phyloP scores from a whole-genome alignment of 2,888 invertebrate genomes.

The Coenonympha arcania region DNA sequence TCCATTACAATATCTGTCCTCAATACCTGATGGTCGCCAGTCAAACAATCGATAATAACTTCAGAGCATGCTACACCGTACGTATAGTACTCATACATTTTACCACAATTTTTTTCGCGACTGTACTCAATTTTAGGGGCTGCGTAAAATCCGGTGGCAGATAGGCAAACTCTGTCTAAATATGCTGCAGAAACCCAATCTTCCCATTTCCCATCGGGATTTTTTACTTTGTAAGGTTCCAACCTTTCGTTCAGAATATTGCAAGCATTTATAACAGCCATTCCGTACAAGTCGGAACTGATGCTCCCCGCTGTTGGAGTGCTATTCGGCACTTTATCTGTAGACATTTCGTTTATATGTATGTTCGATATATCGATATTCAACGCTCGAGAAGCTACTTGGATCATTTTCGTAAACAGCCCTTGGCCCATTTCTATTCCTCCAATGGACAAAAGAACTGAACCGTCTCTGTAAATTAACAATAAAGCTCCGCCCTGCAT shows the following conservation, averaged over 20 bases:
- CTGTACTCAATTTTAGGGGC: constrained; percentile 79
- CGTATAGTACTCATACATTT: constrained; percentile 83
- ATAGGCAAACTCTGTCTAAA: constrained; percentile 78
- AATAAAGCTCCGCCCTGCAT: constrained; percentile 87
- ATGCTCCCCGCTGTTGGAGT: constrained; percentile 85
- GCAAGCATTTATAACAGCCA: constrained; percentile 86
- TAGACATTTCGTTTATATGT: constrained; percentile 82
- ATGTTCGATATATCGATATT: constrained; percentile 77
- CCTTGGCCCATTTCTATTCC: constrained; percentile 96
- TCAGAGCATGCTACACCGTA: constrained; percentile 86
- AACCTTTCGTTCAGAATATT: constrained; percentile 77
- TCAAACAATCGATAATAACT: constrained; percentile 90
- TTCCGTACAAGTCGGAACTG: constrained; percentile 86
- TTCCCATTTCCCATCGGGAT: constrained; percentile 83
- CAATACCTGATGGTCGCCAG: constrained; percentile 87
- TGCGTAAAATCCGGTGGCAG: constrained; percentile 82
- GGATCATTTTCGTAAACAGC: constrained; percentile 90
- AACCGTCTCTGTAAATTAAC: constrained; percentile 83
- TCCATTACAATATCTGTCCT: constrained; percentile 93
- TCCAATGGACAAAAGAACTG: constrained; percentile 84
- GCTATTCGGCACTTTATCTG: constrained; percentile 88
- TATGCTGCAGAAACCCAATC: constrained; percentile 84
- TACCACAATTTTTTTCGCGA: constrained; percentile 77
- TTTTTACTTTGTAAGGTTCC: constrained; percentile 77
- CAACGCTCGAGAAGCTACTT: constrained; percentile 81